Evolutionary conservation across 2,888 invertebrate species (phyloP).

Genomic region (Lasioglossum pauxillum): DNA sequence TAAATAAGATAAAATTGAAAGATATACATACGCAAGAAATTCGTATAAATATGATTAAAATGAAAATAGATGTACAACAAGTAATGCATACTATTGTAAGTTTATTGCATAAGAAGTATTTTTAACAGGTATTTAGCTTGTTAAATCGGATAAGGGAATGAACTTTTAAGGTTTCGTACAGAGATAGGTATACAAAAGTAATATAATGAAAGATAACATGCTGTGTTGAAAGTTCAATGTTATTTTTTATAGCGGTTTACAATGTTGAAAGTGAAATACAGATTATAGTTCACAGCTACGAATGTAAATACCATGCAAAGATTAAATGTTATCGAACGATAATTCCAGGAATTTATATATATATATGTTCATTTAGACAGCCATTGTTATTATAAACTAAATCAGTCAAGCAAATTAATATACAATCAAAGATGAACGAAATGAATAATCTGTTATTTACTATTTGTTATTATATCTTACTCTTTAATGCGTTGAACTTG

Average conservation of each 20-base stretch:
- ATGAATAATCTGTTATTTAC: slow-evolving; percentile 34
- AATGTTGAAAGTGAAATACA: not conserved
- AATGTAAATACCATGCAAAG: slow-evolving; percentile 36
- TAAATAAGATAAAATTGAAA: slow-evolving; percentile 33
- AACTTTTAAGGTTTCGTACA: slow-evolving; percentile 36
- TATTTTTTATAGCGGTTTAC: slow-evolving; percentile 15
- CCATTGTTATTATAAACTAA: slow-evolving; percentile 17
- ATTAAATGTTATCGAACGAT: slow-evolving; percentile 17
- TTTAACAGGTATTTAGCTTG: slow-evolving; percentile 19
- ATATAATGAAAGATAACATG: slow-evolving; percentile 30
- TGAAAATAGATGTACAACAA: slow-evolving; percentile 1
- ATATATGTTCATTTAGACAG: slow-evolving; percentile 21
- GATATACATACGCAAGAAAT: slow-evolving; percentile 20
- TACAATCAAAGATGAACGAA: slow-evolving; percentile 8
- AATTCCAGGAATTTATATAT: slow-evolving; percentile 9
- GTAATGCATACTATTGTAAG: not conserved
- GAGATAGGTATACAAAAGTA: slow-evolving; percentile 10
- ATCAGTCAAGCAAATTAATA: slow-evolving; percentile 25
- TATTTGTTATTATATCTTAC: slow-evolving; percentile 74
- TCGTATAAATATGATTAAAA: slow-evolving; percentile 10
- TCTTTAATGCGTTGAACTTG: slow-evolving; percentile 81
- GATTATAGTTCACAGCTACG: not conserved
- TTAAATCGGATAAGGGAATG: slow-evolving; percentile 32
- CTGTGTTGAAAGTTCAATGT: slow-evolving; percentile 21
- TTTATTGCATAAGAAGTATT: slow-evolving; percentile 22